Base-by-base conservation (phyloP, 53 echinoderm and acorn worm species). In the Crossaster papposus region DNA sequence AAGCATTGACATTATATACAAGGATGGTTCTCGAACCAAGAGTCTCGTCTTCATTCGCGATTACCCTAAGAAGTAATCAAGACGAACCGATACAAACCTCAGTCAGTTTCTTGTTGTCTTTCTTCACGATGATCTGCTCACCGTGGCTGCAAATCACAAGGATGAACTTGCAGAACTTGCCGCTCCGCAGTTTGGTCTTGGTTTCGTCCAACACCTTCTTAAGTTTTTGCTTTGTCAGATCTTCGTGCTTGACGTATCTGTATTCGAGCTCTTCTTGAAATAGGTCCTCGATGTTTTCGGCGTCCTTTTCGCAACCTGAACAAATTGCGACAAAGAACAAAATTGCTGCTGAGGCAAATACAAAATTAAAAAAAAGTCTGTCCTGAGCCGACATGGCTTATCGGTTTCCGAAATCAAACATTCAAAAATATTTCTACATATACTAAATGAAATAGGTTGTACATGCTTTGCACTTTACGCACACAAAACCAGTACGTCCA, bases 71-170 rank as follows among this genome's bases (percentile, higher is more conserved):
- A 44, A 44, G 44, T 44, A 44, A 44, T 9, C 44, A 7, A 44
- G 9, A 79, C 9, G 52, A 28, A 62, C 76, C 32, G 55, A 86
- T 53, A 72, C 76, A 80, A 58, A 89, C 91, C 34, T 85, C 35
- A 0, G 30, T 64, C 30, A 51, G 32, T 38, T 88, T 44, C 77
- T 64, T 58, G 38, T 22, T 54, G 44, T 78, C 23, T 2, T 64
- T 50, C 18, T 88, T 62, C 53, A 62, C 53, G 29, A 50, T 37
- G n/a, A 54, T 31, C 64, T 93, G 91, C 72, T 84, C 68, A 24
- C 96, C 96, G 68, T 96, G 96, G 17, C 91, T 91, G 15, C 91
- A 83, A 50, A 96, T 80, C 54, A 96, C 89, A 0, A 93, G 72
- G 20, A 96, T 84, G 31, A 96, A 95, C 18, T 85, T 90, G 4